Evolutionary conservation across 2,113 vertebrate genomes (phyloP), one percentile per base, ranked within the genome.

Genomic region (Cyprichromis sp.): DNA sequence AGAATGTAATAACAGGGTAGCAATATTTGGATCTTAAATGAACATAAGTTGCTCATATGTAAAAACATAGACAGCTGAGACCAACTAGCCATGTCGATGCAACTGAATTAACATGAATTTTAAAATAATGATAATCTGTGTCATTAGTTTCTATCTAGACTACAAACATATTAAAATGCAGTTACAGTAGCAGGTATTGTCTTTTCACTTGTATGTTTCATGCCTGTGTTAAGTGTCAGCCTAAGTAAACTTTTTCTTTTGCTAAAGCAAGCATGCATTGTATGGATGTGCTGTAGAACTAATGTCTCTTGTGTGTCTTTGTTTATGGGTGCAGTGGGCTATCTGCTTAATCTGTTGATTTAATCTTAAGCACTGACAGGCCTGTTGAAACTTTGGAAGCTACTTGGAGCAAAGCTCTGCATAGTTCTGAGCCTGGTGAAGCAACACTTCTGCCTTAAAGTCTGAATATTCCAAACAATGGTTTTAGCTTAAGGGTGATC

Each of bases 211-310:
- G 26, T 61, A 45, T 71, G 57, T 84, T 36, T 50, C 59, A 31
- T 86, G n/a, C 80, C 19, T 85, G 45, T 45, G 59, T 81, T 83
- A 79, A 84, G 84, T 87, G 66, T 81, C 57, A 91, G 78, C 82
- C 57, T 88, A 88, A 90, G 84, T 59, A 59, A 87, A 21, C 42
- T 78, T 61, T 73, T 84, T 88, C 71, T 82, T 82, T 88, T 73
- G 5, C 90, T 79, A 34, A 84, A 82, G 90, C 59, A 5, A 81
- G 31, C 36, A 76, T 66, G 29, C 82, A 45, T 76, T 54, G 66
- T 24, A 79, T 9, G 82, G 63, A 87, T 26, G 13, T 57, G 61
- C 36, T 83, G 19, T 68, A 87, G 76, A 66, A 68, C n/a, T 84
- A 50, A 80, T 68, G 61, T 88, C 12, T 76, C n/a, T 84, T 73